Evolutionary conservation across 2,797 vertebrate species (phyloP).

Genomic region (Macropodus opercularis): DNA sequence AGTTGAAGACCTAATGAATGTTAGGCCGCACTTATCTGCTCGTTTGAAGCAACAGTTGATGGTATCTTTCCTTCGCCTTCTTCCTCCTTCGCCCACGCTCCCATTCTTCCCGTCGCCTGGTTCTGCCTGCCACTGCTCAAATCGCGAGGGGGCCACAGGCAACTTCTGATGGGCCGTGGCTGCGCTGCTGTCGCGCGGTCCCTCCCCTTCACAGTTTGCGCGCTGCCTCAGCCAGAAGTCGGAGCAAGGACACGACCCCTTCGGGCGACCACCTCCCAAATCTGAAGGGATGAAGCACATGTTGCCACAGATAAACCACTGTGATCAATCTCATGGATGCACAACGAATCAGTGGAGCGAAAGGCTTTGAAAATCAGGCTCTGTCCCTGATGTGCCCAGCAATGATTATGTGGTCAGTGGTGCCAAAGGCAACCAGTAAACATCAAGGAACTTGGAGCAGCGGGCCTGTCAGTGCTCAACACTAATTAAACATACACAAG

Average conservation of each 20-base stretch:
- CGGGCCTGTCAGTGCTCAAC: conserved; percentile 80
- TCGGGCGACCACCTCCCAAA: conserved; percentile 79
- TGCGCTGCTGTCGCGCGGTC: conserved; percentile 74
- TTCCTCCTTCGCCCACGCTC: conserved; percentile 29
- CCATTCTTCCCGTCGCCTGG: conserved; percentile 34
- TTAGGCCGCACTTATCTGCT: conserved; percentile 65
- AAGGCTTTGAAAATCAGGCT: conserved; percentile 87
- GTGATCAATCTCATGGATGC: conserved; percentile 88
- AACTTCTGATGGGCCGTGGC: conserved; percentile 72
- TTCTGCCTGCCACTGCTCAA: conserved; percentile 72
- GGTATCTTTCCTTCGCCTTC: conserved; percentile 57
- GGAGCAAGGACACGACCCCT: conserved; percentile 80
- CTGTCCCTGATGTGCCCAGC: conserved; percentile 83
- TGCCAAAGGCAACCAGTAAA: conserved; percentile 83
- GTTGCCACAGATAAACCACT: conserved; percentile 88
- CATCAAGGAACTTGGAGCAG: conserved; percentile 84
- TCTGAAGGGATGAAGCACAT: conserved; percentile 82
- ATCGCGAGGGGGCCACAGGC: conserved; percentile 80
- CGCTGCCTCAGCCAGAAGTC: conserved; percentile 67
- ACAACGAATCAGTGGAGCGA: conserved; percentile 84
- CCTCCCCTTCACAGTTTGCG: conserved; percentile 59
- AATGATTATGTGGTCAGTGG: conserved; percentile 86
- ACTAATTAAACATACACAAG: conserved; percentile 84
- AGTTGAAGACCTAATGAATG: conserved; percentile 78
- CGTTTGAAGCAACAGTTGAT: conserved; percentile 74